Evolutionary conservation across 23 tunicate species (phyloP), one percentile per base, ranked within the genome.

Genomic region (Ciona savignyi): DNA sequence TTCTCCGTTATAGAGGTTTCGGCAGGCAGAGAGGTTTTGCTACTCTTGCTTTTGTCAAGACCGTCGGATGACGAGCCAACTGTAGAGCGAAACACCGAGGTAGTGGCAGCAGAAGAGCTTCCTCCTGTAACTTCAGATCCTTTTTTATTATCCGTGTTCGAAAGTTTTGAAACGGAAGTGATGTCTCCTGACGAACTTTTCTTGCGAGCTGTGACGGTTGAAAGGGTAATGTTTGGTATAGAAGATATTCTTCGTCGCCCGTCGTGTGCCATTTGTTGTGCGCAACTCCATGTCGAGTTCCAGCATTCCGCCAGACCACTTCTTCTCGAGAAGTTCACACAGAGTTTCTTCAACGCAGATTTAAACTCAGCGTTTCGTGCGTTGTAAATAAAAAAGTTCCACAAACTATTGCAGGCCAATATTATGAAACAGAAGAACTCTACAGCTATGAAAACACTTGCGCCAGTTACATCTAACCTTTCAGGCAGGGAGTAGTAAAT

Each of bases 301-400:
- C 70, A 71, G 71, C 84, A 80, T 34, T 27, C n/a, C 1, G 32
- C 62, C 25, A 80, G 63, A 9, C 77, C 32, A 35, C 49, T 65
- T 25, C 4, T 64, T 35, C 73, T 22, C 65, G 64, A 26, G 27
- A 66, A 15, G 25, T 29, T 23, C 27, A 22, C 73, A 34, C 23
- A 69, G 51, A 69, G 23, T 21, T 62, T 71, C 31, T 30, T 71
- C 6, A 68, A 32, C 3, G 78, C 85, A 6, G 28, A 30, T 27
- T 60, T 61, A 63, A 80, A 80, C 21, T 71, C 77, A 48, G 25
- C 29, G 70, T 80, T 65, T 63, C 25, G 23, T n/a, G 35, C 71
- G 51, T 68, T 80, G 60, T 80, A 80, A 29, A 80, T 80, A 48
- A 80, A 62, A 51, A 75, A 80, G 63, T 80, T 80, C 85, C 85